Conservation (phyloP, 2,113 vertebrate species). For the Ceuthmochares aereus region DNA sequence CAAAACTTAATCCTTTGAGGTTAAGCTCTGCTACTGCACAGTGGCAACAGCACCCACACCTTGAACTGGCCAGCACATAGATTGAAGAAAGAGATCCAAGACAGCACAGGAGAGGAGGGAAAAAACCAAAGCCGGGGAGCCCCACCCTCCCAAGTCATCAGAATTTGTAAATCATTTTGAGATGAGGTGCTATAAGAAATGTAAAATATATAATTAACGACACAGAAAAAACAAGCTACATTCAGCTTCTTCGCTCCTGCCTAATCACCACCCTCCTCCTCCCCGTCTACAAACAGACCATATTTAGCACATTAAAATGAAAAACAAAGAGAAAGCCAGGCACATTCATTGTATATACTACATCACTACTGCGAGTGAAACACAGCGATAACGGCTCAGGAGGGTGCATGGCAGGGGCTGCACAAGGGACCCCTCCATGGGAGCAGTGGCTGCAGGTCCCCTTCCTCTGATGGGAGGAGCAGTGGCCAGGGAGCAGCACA, state of each 20-base stretch:
- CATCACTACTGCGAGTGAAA: background rate
- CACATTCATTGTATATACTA: background rate
- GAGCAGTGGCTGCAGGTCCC: background rate
- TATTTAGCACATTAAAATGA: constrained; percentile 24
- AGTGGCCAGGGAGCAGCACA: rapidly evolving
- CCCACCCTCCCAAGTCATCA: background rate
- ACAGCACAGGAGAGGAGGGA: background rate
- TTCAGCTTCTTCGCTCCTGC: constrained; percentile 24
- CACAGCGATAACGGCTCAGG: rapidly evolving
- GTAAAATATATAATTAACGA: constrained; percentile 31
- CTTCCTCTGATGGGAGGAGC: background rate
- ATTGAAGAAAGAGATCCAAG: background rate
- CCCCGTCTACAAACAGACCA: constrained; percentile 1
- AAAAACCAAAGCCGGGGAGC: background rate
- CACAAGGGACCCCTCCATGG: background rate
- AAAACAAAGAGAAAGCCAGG: background rate
- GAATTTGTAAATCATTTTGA: constrained; percentile 33
- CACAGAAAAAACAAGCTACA: background rate
- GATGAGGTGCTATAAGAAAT: constrained; percentile 28
- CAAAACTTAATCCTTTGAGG: background rate
- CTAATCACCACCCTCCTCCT: constrained; percentile 18
- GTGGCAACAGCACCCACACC: background rate
- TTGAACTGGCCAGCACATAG: background rate
- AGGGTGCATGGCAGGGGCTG: background rate
- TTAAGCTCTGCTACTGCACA: background rate